Percentiles rank a stretch among this genome's conserved stretches.
Evolutionary conservation across 2,113 vertebrate species (phyloP).

Genomic region (Erythrolamprus reginae): DNA sequence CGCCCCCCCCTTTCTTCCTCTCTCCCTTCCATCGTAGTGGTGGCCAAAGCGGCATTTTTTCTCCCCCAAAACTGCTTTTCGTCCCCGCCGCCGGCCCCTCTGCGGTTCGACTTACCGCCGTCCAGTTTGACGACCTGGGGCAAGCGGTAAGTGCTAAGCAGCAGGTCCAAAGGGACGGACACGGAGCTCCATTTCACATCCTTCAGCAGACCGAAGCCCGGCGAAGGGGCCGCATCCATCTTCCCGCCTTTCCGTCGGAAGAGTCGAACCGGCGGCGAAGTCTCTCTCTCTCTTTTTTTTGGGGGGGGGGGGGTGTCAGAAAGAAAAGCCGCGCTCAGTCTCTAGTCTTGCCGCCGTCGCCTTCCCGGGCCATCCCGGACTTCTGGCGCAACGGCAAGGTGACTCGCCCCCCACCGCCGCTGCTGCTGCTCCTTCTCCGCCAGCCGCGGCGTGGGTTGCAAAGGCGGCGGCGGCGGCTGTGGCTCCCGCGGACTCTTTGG

Average conservation of each 20-base stretch:
- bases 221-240: slow-evolving; percentile 68
- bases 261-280: slow-evolving; percentile 14
- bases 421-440: too few species aligned
- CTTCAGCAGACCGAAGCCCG: slow-evolving; percentile 82
- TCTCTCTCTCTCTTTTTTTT: too few species aligned
- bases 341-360: slow-evolving; percentile 7
- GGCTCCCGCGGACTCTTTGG: slow-evolving; percentile 49
- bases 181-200: slow-evolving; percentile 91
- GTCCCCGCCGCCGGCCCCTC: not conserved
- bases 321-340: slow-evolving; percentile 41
- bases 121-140: slow-evolving; percentile 84
- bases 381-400: slow-evolving; percentile 37
- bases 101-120: slow-evolving; percentile 49
- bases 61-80: not conserved
- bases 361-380: slow-evolving; percentile 41
- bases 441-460: not conserved
- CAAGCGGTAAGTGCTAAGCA: slow-evolving; percentile 87
- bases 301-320: not conserved
- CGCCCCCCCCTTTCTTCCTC: not conserved
- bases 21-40: not conserved
- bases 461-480: slow-evolving; percentile 57
- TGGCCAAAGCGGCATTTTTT: not conserved
- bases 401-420: slow-evolving; percentile 19
- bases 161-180: slow-evolving; percentile 84
- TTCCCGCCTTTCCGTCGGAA: slow-evolving; percentile 40